phyloP scores from a whole-genome alignment of 2,797 vertebrate genomes.

The Falco biarmicus region DNA sequence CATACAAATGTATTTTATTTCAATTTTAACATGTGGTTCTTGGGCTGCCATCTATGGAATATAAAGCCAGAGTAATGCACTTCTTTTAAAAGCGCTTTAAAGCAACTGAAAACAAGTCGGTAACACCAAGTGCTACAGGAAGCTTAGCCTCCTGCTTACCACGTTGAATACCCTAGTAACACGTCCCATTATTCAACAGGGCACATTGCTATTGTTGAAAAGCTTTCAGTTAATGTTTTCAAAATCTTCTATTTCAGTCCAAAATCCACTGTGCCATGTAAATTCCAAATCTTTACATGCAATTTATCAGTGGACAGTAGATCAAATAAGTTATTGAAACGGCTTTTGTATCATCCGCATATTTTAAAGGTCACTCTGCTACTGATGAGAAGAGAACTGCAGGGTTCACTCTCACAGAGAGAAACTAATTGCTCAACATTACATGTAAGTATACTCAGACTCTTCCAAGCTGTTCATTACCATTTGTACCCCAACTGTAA shows the following conservation, averaged over 20 bases:
- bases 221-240: neutral
- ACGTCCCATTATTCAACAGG: neutral
- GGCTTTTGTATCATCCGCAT: neutral
- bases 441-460: conserved; percentile 17
- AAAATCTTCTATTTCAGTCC: neutral
- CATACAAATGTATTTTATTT: neutral
- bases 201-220: neutral
- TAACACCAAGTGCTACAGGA: neutral
- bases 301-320: conserved; percentile 17
- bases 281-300: neutral
- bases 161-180: neutral
- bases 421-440: conserved; percentile 59
- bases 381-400: conserved; percentile 4
- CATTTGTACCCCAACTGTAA: conserved; percentile 33
- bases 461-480: conserved; percentile 60
- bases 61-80: neutral
- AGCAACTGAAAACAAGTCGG: neutral
- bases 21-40: neutral
- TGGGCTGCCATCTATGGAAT: neutral
- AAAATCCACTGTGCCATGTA: neutral
- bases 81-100: neutral
- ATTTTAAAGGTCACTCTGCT: conserved; percentile 55
- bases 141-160: neutral
- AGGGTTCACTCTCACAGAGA: conserved; percentile 18
- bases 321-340: neutral